Evolutionary conservation across 2,797 vertebrate genomes (phyloP), one percentile per base, ranked within the genome.

Genomic region (Schizopygopsis malacanthus): DNA sequence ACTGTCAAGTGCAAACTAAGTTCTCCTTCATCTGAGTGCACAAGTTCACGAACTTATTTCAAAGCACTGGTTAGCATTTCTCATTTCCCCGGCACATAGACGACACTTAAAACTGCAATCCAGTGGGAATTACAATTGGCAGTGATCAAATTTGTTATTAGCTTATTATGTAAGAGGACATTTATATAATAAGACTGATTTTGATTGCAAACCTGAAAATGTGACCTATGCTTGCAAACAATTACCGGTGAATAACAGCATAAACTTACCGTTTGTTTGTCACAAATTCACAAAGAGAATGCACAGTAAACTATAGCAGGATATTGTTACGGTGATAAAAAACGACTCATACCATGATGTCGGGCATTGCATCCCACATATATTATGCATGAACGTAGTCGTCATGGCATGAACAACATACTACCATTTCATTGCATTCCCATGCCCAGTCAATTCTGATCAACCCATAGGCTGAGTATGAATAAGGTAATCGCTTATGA

Each of bases 401-500:
- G 0, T 12, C 56, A 75, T 50, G 71, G 71, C 15, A 47, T 37
- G 43, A 43, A 70, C 39, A 85, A 33, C 75, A 84, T 25, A 39
- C 4, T 25, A 33, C 4, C 22, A 77, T 10, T 70, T 61, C 28
- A 39, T 3, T 71, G 12, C 18, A 20, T 15, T 43, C 52, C 13
- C 69, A 79, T 75, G 69, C 37, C 28, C 25, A 67, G 37, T 81
- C 70, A 56, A 20, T 47, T 79, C 47, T 9, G 22, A 88, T 83
- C 71, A 78, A 8, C 12, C 45, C 75, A 59, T n/a, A 41, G 50
- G 76, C 45, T 75, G 47, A 56, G 39, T 13, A 59, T 16, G 65
- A 47, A 59, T 63, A n/a, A 45, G n/a, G 54, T 84, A 81, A 88
- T 72, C 8, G 39, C 63, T 84, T 71, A 83, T 76, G 71, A 82